Conservation (phyloP, 2,797 vertebrate genomes). For the Sylvia borin region DNA sequence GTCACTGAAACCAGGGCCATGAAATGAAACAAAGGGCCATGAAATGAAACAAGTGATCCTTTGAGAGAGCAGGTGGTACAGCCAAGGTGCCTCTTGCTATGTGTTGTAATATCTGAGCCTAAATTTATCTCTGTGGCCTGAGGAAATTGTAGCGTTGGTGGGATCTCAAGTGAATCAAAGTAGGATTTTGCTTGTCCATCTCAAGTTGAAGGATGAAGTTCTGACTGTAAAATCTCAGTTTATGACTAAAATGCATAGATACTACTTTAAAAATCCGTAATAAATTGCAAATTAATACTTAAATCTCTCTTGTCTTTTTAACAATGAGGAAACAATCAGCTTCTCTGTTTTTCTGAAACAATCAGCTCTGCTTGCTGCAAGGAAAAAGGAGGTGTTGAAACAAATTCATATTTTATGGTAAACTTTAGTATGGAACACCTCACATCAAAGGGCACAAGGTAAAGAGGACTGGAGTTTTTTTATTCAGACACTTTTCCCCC, state of each 20-base stretch:
- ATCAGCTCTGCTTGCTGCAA: not conserved
- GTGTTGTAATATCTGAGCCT: not conserved
- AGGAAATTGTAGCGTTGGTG: not conserved
- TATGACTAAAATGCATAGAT: not conserved
- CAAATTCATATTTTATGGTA: not conserved
- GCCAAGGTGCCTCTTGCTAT: not conserved
- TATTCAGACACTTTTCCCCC: not conserved
- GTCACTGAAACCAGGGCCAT: not conserved
- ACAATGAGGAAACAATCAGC: not conserved
- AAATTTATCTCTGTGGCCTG: not conserved
- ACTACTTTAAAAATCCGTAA: not conserved
- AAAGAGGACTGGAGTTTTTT: not conserved
- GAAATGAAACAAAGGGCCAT: not conserved
- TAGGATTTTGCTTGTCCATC: not conserved
- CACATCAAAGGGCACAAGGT: not conserved
- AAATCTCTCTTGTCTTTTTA: not conserved
- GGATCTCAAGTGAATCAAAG: not conserved
- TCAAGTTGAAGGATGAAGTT: not conserved
- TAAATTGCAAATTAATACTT: not conserved
- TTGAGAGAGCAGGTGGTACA: not conserved
- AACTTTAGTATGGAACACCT: not conserved
- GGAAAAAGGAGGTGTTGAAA: not conserved
- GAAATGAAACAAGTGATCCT: not conserved
- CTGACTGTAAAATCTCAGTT: not conserved
- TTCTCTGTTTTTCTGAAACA: not conserved